phyloP scores from a whole-genome alignment of 2,113 vertebrate species.

The Xiphorhynchus elegans region DNA sequence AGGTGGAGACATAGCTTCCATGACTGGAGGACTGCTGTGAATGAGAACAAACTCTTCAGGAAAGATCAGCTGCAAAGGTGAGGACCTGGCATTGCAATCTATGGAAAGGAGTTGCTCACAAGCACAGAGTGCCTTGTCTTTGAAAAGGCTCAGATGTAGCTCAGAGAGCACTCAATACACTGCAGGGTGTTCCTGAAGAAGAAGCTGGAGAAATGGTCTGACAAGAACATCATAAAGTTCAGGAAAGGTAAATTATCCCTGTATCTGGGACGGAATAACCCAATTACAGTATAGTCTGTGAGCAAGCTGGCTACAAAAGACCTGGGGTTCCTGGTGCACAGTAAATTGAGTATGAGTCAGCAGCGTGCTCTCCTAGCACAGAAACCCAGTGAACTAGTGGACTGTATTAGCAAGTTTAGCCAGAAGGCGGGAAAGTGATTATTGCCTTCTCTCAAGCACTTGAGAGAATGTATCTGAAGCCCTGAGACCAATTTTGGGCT shows the following conservation, averaged over 20 bases:
- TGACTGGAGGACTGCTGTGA: neutral
- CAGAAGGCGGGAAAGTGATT: neutral
- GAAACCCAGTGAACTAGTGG: neutral
- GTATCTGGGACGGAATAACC: neutral
- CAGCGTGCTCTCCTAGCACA: neutral
- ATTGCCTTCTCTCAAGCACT: neutral
- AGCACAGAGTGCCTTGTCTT: neutral
- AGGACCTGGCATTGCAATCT: neutral
- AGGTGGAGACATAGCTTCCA: neutral
- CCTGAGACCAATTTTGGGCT: accelerated
- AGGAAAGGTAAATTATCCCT: neutral
- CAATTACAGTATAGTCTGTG: neutral
- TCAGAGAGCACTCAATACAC: neutral
- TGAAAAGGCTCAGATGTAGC: neutral
- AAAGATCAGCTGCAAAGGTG: neutral
- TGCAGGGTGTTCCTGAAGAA: neutral
- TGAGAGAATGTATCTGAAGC: neutral
- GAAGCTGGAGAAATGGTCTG: neutral
- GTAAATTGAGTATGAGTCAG: neutral
- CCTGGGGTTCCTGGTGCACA: neutral
- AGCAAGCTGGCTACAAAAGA: neutral
- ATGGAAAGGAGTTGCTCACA: neutral
- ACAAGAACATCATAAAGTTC: neutral
- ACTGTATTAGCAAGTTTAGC: neutral
- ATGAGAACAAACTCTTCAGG: neutral